Conservation (phyloP, 2,888 invertebrate species). For the Oscheius sp. region DNA sequence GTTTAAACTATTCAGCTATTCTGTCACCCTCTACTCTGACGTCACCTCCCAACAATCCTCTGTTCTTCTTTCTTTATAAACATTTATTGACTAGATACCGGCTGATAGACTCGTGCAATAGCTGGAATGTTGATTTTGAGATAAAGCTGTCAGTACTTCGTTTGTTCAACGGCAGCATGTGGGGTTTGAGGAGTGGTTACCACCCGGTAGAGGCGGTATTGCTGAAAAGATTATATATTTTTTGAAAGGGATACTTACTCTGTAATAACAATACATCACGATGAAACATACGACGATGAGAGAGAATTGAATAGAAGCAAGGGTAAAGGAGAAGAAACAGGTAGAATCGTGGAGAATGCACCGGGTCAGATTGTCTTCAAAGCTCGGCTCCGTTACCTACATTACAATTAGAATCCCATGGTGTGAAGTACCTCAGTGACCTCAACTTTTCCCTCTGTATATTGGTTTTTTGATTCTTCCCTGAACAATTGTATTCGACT, state of each 20-base stretch:
- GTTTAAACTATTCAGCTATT: too few species aligned
- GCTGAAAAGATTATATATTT: neutral
- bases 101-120: slow-evolving; percentile 6
- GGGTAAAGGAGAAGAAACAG: slow-evolving; percentile 54
- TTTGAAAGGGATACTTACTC: slow-evolving; percentile 31
- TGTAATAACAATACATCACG: slow-evolving; percentile 49
- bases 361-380: slow-evolving; percentile 21
- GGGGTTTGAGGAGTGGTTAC: neutral
- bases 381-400: neutral
- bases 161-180: neutral
- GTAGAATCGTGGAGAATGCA: slow-evolving; percentile 54
- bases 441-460: neutral
- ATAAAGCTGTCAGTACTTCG: slow-evolving; percentile 7
- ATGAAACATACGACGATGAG: slow-evolving; percentile 48
- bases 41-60: neutral
- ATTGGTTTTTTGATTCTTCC: neutral
- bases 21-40: too few species aligned
- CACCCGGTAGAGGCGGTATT: slow-evolving; percentile 13
- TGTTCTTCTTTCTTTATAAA: slow-evolving; percentile 1
- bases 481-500: neutral
- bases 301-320: slow-evolving; percentile 53
- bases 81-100: slow-evolving; percentile 7
- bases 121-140: slow-evolving; percentile 11
- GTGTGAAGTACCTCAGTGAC: neutral
- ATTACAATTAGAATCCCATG: neutral